These are phyloP conservation scores for Gnathonemus longibarbis DNA, from an alignment of 2,113 vertebrate genomes.

Conservation along the genomic window DNA sequence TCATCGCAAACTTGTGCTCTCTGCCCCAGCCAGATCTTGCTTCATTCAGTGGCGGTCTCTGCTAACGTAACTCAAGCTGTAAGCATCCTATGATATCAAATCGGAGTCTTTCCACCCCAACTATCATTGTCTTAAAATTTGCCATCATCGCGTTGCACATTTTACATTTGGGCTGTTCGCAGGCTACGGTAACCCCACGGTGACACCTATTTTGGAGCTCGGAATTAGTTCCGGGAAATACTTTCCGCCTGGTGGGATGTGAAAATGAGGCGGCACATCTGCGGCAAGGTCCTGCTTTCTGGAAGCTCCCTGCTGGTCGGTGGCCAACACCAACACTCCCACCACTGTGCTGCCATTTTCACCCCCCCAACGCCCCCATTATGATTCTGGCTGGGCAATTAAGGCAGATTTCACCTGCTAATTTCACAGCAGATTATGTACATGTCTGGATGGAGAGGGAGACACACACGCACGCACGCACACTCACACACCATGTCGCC, in stretches of 20 bases:
- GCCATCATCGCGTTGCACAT: slow-evolving; percentile 24
- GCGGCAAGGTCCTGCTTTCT: slow-evolving; percentile 37
- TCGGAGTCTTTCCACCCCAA: background rate
- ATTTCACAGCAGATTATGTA: slow-evolving; percentile 34
- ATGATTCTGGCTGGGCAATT: slow-evolving; percentile 35
- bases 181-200: slow-evolving; percentile 56
- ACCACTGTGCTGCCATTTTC: slow-evolving; percentile 28
- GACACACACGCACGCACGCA: slow-evolving; percentile 21
- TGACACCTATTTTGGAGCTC: slow-evolving; percentile 57
- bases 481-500: slow-evolving; percentile 15
- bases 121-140: background rate
- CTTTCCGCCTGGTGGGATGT: slow-evolving; percentile 56
- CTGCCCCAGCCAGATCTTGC: background rate
- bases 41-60: slow-evolving; percentile 16
- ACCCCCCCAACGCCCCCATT: slow-evolving; percentile 40
- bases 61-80: slow-evolving; percentile 27
- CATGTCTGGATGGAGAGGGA: slow-evolving; percentile 5
- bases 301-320: slow-evolving; percentile 36
- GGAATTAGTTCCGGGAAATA: slow-evolving; percentile 52
- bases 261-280: slow-evolving; percentile 58
- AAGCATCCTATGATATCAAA: background rate
- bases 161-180: slow-evolving; percentile 35
- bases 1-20: background rate
- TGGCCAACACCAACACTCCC: slow-evolving; percentile 51
- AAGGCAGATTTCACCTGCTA: slow-evolving; percentile 43